Percentiles rank a stretch among this genome's conserved stretches.
phyloP scores from a whole-genome alignment of 2,797 vertebrate species.

The Malurus leucopterus region DNA sequence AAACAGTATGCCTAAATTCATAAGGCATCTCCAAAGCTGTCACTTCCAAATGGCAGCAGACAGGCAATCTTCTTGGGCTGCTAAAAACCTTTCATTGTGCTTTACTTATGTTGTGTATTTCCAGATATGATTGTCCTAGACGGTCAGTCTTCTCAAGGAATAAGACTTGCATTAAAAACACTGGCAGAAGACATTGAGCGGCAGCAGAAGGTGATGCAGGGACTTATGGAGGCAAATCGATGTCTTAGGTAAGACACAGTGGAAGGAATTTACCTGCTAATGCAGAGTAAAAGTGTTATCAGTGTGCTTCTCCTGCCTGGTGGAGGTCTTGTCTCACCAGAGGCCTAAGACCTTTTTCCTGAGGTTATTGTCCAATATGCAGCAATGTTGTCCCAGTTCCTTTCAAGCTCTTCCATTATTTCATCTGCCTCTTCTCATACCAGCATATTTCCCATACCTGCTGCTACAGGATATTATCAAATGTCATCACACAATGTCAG shows the following conservation, averaged over 20 bases:
- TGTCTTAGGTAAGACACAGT: conserved; percentile 79
- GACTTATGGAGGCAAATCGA: conserved; percentile 82
- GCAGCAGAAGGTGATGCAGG: conserved; percentile 81
- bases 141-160: conserved; percentile 71
- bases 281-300: not conserved
- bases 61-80: not conserved
- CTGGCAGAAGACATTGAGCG: conserved; percentile 82
- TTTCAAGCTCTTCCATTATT: accelerated
- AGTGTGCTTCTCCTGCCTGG: not conserved
- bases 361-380: not conserved
- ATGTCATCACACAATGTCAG: not conserved
- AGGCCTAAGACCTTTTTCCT: not conserved
- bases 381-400: not conserved
- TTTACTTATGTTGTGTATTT: not conserved
- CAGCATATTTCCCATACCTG: not conserved
- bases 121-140: conserved; percentile 83
- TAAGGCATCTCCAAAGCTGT: not conserved
- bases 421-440: not conserved
- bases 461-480: not conserved
- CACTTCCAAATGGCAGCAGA: not conserved
- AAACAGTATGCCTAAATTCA: not conserved
- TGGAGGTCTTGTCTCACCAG: not conserved
- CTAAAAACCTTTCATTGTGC: not conserved
- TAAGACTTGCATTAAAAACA: conserved; percentile 76
- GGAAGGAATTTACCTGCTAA: not conserved